Evolutionary conservation across 2,888 invertebrate species (phyloP).

Genomic region (Polymixis flavicincta): DNA sequence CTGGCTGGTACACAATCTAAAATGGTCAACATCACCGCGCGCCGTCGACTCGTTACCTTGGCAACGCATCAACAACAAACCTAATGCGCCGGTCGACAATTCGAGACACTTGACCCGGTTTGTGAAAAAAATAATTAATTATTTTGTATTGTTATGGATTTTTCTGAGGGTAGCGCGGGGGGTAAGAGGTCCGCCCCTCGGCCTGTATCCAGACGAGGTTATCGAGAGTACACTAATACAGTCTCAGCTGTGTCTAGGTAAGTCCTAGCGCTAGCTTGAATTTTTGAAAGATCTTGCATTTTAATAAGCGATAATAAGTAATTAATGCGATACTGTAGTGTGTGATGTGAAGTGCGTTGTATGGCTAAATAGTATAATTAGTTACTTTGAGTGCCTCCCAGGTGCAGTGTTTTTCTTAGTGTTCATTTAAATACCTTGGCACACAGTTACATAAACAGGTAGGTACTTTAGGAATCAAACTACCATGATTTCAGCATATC

Average conservation of each 20-base stretch:
- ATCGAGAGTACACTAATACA: conserved; percentile 82
- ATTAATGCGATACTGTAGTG: background rate
- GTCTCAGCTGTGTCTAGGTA: conserved; percentile 83
- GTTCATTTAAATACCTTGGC: background rate
- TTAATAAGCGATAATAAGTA: background rate
- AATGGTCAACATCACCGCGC: background rate
- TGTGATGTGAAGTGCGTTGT: background rate
- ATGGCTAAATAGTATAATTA: background rate
- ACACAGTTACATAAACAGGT: background rate
- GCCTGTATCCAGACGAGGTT: conserved; percentile 85
- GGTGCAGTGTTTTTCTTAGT: background rate
- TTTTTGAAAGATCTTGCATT: background rate
- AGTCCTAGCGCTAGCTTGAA: conserved; percentile 9
- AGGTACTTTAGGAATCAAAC: background rate
- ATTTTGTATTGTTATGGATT: conserved; percentile 82
- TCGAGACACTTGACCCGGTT: conserved; percentile 70
- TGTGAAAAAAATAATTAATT: conserved; percentile 73
- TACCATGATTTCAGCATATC: no score
- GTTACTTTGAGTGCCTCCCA: background rate
- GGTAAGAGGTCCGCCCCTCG: conserved; percentile 77
- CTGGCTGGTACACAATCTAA: conserved; percentile 19
- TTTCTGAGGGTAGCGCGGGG: conserved; percentile 82
- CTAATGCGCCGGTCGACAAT: conserved; percentile 79
- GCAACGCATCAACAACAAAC: conserved; percentile 81
- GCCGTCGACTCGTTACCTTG: conserved; percentile 74